Conservation (phyloP, 2,888 invertebrate species). For the Pandemis corylana region DNA sequence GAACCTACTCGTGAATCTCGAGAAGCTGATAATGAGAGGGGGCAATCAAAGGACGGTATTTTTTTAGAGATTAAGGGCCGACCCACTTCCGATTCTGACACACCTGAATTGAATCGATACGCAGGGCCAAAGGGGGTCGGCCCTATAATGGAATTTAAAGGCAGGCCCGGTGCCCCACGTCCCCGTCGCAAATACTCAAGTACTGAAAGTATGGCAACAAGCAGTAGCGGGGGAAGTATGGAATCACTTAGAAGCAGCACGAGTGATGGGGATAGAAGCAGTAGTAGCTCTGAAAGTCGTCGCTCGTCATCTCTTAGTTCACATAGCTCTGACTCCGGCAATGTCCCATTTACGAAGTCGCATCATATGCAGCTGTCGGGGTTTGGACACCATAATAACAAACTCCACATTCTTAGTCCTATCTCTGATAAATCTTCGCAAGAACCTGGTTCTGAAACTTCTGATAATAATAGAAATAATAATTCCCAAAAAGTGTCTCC, state of each 20-base stretch:
- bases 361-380: conserved; percentile 87
- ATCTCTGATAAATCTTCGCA: conserved; percentile 96
- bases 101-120: conserved; percentile 84
- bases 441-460: conserved; percentile 93
- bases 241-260: conserved; percentile 94
- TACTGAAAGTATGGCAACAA: conserved; percentile 94
- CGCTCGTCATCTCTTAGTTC: conserved; percentile 94
- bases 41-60: conserved; percentile 87
- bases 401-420: conserved; percentile 94
- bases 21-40: conserved; percentile 89
- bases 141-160: conserved; percentile 87
- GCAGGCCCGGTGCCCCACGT: conserved; percentile 81
- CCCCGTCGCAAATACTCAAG: conserved; percentile 89
- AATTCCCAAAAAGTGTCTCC: conserved; percentile 92
- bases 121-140: conserved; percentile 84
- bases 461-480: conserved; percentile 92
- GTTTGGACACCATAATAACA: conserved; percentile 89
- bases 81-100: conserved; percentile 85
- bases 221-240: conserved; percentile 94
- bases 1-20: conserved; percentile 84
- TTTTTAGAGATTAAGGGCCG: conserved; percentile 90
- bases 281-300: conserved; percentile 93
- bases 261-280: conserved; percentile 94
- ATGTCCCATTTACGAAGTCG: conserved; percentile 85
- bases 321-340: conserved; percentile 93